Evolutionary conservation across 2,797 vertebrate species (phyloP).

Genomic region (Crenuchus spilurus): DNA sequence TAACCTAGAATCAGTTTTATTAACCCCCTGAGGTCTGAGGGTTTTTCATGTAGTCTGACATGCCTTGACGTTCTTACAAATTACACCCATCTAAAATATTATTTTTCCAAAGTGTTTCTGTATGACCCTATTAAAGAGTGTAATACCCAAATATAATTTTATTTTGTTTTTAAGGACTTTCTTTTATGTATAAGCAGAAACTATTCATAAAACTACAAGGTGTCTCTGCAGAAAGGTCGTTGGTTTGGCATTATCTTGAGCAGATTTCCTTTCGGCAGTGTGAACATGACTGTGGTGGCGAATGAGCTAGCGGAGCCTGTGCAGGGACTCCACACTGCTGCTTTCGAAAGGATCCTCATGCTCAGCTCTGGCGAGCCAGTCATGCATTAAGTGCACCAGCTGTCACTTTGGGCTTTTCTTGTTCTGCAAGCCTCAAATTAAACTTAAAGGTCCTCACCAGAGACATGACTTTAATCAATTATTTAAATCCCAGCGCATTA

Average conservation of each 20-base stretch:
- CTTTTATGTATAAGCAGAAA: background rate
- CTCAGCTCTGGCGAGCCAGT: constrained; percentile 20
- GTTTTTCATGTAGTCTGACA: too few species aligned
- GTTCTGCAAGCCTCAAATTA: constrained; percentile 54
- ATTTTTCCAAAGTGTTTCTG: too few species aligned
- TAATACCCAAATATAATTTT: background rate
- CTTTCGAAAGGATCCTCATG: constrained; percentile 21
- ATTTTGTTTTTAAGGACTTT: background rate
- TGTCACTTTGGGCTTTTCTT: constrained; percentile 56
- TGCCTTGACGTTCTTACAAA: too few species aligned
- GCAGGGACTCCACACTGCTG: constrained; percentile 12
- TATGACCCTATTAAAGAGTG: too few species aligned
- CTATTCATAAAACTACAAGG: background rate
- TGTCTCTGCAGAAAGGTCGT: background rate
- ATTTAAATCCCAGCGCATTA: constrained; percentile 59
- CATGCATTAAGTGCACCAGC: constrained; percentile 56
- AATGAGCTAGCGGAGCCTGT: background rate
- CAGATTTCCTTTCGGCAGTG: constrained; percentile 1
- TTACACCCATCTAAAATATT: too few species aligned
- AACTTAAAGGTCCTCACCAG: constrained; percentile 60
- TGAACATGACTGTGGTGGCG: background rate
- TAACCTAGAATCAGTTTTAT: too few species aligned
- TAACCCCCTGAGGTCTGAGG: too few species aligned
- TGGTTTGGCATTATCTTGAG: background rate
- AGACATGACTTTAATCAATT: constrained; percentile 61